Evolutionary conservation across 1,140 invertebrate genomes (phyloP), one percentile per base, ranked within the genome.

Genomic region (Tenebrio molitor): DNA sequence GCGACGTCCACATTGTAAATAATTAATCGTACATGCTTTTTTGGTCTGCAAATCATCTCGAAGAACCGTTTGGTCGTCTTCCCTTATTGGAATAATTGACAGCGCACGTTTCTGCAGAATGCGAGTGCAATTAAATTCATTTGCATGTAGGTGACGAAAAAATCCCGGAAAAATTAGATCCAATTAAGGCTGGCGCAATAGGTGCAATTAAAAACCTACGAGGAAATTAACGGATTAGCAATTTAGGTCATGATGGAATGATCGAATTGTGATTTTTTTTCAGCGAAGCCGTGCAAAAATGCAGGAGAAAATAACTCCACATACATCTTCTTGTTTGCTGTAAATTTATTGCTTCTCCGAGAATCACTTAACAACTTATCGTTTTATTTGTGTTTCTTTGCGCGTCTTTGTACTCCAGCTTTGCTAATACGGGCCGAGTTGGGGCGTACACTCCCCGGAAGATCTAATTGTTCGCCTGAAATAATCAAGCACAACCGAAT

Each of bases 261-360:
- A n/a, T 58, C 23, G 23, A 29, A 25, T 29, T 25, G 21, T 12
- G 50, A 58, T 58, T 58, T 58, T 39, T 58, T 58, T 58, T 23
- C 50, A 17, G 29, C 29, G 14, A 12, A 34, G 50, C 19, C 50
- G 50, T 58, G 50, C 50, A 58, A 58, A 58, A 58, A 58, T 58
- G 21, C 23, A n/a, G n/a, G 50, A 34, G 50, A 58, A 50, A 50
- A 58, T 58, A 58, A 7, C 50, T 58, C 12, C 50, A 58, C 50
- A 58, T 58, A 58, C 50, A 58, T 58, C 50, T 58, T 58, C 50
- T 58, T 58, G 50, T 58, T 58, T 58, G 50, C 50, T 33, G 50
- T 33, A 58, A 58, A 58, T 58, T 58, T 58, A 58, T 58, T 58
- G 23, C 50, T 58, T 58, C 50, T 58, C 50, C 10, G 50, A 58